Evolutionary conservation across 2,888 invertebrate genomes (phyloP), one percentile per base, ranked within the genome.

Genomic region (Schizotus pectinicornis): DNA sequence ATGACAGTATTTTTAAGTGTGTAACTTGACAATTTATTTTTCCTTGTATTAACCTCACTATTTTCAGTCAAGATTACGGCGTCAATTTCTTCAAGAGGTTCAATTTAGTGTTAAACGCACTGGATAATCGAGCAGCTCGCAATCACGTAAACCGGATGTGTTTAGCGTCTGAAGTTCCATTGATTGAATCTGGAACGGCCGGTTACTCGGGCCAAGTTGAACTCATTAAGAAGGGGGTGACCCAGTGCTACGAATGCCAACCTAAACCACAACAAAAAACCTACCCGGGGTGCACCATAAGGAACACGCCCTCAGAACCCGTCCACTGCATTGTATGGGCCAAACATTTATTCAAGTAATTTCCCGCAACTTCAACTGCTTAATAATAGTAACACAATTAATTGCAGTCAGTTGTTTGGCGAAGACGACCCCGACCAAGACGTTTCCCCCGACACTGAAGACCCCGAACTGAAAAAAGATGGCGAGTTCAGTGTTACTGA

Each of bases 261-360:
- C 94, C 95, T 0, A 95, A 95, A 79, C 88, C 93, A 6, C 85
- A 90, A 11, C 94, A 95, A 74, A 97, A 95, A 77, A 90, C 93
- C 5, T 99, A 89, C 81, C 98, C 99, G 0, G 97, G 98, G 0
- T 99, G 99, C 78, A 99, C 99, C 1, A 99, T 99, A 67, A 85
- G 99, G 37, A 99, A 99, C 77, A 99, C 99, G 0, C 99, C 99
- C 0, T 98, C 97, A 0, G 98, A 99, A 78, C 95, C 95, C 0
- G 97, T 99, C 68, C 99, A 99, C 80, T 99, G 99, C 78, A 96
- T 99, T 67, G 98, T 99, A 12, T 99, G 99, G 99, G 94, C 97
- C 0, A 99, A 99, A 79, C 97, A 98, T 83, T 85, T 99, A 7
- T 99, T 98, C 81, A 98, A 98, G 91, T 94, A 80, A 83, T 86